These are phyloP conservation scores for Panagrolaimus sp. DNA, from an alignment of 1,140 invertebrate species.

Conservation along the genomic window DNA sequence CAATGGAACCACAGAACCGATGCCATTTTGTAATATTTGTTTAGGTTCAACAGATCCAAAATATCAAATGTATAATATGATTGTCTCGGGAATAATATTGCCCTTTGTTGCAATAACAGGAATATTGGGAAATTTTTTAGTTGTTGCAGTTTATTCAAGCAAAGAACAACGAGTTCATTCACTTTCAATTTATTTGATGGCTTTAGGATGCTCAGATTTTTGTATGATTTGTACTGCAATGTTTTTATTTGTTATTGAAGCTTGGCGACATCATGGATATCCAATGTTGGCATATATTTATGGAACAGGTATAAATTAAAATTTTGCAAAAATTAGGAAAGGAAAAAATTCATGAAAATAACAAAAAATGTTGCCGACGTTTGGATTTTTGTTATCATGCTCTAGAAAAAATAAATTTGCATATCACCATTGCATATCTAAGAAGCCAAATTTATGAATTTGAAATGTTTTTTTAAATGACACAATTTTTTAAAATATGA, in stretches of 20 bases:
- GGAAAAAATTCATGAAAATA: conserved; percentile 1
- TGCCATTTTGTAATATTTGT: conserved; percentile 56
- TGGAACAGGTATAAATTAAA: not conserved
- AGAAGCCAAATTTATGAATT: no score
- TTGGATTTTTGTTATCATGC: no score
- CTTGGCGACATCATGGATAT: conserved; percentile 57
- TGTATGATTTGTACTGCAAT: conserved; percentile 58
- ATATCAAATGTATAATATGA: conserved; percentile 58
- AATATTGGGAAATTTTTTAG: conserved; percentile 51
- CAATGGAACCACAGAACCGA: conserved; percentile 9
- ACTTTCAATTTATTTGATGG: conserved; percentile 51
- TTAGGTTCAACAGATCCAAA: conserved; percentile 52
- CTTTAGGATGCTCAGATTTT: conserved; percentile 43
- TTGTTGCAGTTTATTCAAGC: conserved; percentile 51
- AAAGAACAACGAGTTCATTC: conserved; percentile 48
- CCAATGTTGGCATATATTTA: conserved; percentile 23
- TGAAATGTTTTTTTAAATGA: not conserved
- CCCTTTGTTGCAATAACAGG: conserved; percentile 55
- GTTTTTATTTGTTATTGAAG: conserved; percentile 58
- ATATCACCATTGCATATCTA: no score
- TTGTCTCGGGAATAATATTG: conserved; percentile 53
- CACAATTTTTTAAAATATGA: not conserved
- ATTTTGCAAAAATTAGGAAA: conserved; percentile 4
- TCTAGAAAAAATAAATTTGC: no score
- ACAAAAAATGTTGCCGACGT: no score